Base-by-base conservation (phyloP, 2,888 invertebrate genomes). In the Cataglyphis rosenhaueri region DNA sequence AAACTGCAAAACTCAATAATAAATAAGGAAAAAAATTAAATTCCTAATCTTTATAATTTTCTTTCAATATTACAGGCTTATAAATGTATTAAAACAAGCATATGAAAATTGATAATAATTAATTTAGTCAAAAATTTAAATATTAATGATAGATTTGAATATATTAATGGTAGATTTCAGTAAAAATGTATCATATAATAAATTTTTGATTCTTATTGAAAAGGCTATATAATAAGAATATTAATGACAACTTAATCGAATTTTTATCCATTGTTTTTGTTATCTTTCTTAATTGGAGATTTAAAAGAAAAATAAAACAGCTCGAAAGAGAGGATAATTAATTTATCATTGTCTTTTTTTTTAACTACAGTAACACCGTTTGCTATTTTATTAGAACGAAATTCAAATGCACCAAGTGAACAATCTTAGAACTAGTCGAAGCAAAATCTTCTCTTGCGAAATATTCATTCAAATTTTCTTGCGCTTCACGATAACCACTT, bases 391-490 rank as follows among this genome's bases (percentile, higher is more conserved):
- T 70, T 41, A 78, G 25, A 41, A 5, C 41, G 32, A 59, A 70
- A 78, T 44, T 78, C 44, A 9, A 59, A 59, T 32, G 25, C 44
- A 18, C 70, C 41, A 44, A 70, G 35, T 6, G 4, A n/a, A 44
- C 29, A 41, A 41, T 55, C 18, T 12, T 21, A 44, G 3, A 70
- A 44, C 25, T 41, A 32, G 29, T 70, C 21, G 21, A 32, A 68
- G 57, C 21, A 32, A 59, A 41, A 41, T 70, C 25, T 32, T 35
- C 15, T 18, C 15, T 29, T 21, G 71, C 32, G 25, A 35, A 44
- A 52, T 48, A 48, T 35, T 59, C 66, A 70, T 44, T 70, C 38
- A 55, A 57, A 68, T 71, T 29, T 38, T 66, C 41, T 70, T 25
- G 52, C 3, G 12, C n/a, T 48, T 35, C 57, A 12, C 57, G 57